These are phyloP conservation scores for Oreohelix idahoensis DNA, from an alignment of 1,140 invertebrate species.

Conservation along the genomic window DNA sequence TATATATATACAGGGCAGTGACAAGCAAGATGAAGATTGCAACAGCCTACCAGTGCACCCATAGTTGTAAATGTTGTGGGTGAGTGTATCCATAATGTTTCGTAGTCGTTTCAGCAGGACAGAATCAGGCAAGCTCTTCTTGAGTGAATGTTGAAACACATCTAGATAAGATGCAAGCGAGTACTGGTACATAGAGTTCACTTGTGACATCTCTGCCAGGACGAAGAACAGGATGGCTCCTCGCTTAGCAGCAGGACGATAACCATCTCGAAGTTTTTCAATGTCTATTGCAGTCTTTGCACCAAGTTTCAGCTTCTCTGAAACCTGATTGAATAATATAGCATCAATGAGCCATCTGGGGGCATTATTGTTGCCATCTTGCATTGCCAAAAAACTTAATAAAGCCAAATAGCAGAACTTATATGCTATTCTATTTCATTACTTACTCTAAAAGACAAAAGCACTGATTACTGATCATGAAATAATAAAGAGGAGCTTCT, in stretches of 20 bases:
- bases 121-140: slow-evolving; percentile 84
- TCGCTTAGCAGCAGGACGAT: slow-evolving; percentile 84
- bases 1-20: too few species aligned
- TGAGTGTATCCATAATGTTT: slow-evolving; percentile 88
- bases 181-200: slow-evolving; percentile 94
- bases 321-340: slow-evolving; percentile 75
- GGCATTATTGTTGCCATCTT: too few species aligned
- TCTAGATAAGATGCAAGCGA: slow-evolving; percentile 79
- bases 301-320: slow-evolving; percentile 81
- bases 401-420: too few species aligned
- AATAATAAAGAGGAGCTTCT: too few species aligned
- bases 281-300: slow-evolving; percentile 84
- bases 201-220: slow-evolving; percentile 86
- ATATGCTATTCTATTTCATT: too few species aligned
- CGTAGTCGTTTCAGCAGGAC: slow-evolving; percentile 80
- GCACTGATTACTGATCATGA: too few species aligned
- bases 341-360: too few species aligned
- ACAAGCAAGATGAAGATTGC: not conserved
- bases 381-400: too few species aligned
- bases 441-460: too few species aligned
- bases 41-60: slow-evolving; percentile 82
- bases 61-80: slow-evolving; percentile 89
- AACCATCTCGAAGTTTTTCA: slow-evolving; percentile 85
- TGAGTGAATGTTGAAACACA: slow-evolving; percentile 85
- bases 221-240: slow-evolving; percentile 93